Percentiles rank a stretch among this genome's conserved stretches.
phyloP scores from a whole-genome alignment of 2,888 invertebrate species.

The Lithophane socia region DNA sequence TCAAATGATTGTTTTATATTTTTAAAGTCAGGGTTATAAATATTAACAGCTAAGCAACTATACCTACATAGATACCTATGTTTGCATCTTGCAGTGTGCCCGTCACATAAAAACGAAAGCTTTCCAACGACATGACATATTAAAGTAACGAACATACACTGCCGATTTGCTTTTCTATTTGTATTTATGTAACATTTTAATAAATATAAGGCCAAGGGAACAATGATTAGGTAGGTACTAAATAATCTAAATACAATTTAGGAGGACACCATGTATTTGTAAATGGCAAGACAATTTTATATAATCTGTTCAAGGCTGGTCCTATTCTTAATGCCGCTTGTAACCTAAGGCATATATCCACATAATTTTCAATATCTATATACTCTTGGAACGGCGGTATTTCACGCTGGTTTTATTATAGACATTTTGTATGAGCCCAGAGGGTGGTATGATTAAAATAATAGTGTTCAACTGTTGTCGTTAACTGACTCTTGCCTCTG shows the following conservation, averaged over 20 bases:
- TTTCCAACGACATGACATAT: constrained; percentile 48
- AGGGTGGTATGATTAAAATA: not conserved
- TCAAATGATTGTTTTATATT: not conserved
- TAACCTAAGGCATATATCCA: not conserved
- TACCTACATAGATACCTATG: not conserved
- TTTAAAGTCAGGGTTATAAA: not conserved
- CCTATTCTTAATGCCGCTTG: constrained; percentile 11
- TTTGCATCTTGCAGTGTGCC: constrained; percentile 29
- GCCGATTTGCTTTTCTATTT: constrained; percentile 74
- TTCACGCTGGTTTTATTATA: not conserved
- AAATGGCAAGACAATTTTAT: constrained; percentile 38
- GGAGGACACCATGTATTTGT: constrained; percentile 28
- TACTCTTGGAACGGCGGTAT: not conserved
- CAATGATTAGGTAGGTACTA: constrained; percentile 69
- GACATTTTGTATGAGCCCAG: constrained; percentile 1
- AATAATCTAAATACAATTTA: constrained; percentile 57
- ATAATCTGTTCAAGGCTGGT: constrained; percentile 34
- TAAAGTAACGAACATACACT: constrained; percentile 69
- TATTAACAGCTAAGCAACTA: not conserved
- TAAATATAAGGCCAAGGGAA: constrained; percentile 77
- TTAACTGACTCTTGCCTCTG: constrained; percentile 66
- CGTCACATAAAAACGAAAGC: constrained; percentile 15
- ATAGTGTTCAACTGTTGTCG: constrained; percentile 24
- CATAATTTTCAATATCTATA: not conserved
- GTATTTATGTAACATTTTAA: constrained; percentile 57